Evolutionary conservation across 2,888 invertebrate species (phyloP), one percentile per base, ranked within the genome.

Genomic region (Phania funesta): DNA sequence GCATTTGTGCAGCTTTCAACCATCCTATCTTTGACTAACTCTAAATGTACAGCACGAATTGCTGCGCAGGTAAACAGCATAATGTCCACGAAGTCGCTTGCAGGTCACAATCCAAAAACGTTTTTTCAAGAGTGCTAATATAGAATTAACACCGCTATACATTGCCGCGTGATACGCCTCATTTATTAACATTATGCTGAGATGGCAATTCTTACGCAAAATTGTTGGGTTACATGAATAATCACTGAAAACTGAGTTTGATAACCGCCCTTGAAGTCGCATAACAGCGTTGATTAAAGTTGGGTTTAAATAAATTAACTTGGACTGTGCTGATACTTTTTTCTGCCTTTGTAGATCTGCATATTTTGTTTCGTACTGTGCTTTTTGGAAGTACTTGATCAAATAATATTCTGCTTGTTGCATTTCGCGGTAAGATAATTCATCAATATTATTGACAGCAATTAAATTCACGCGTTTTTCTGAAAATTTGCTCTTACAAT

Each of bases 71-170:
- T 81, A 35, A 81, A 62, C 9, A 79, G 35, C 76, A 81, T 78
- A 46, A 78, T 60, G 50, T 3, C 78, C 64, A 44, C 78, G 77
- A 13, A 83, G 50, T 13, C 80, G 75, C 41, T 71, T 70, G 32
- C 78, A 84, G 24, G 54, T 62, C 16, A 83, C n/a, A 38, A 84
- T 84, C 76, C 83, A 84, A 54, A 58, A 83, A 48, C 67, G 75
- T 13, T 67, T 73, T 38, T 81, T 58, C 13, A 80, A 41, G 20
- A 68, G 73, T 20, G 70, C 41, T 24, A 83, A 70, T 24, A 83
- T 74, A 8, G 74, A n/a, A 46, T 75, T 78, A 32, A 81, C 52
- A 20, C 81, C 81, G 2, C 80, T 56, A 41, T 84, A 79, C 22
- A 80, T 41, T 20, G 52, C 56, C 18, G 24, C 58, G 11, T 73